Evolutionary conservation across 2,888 invertebrate genomes (phyloP), one percentile per base, ranked within the genome.

Genomic region (Lasioglossum malachurum): DNA sequence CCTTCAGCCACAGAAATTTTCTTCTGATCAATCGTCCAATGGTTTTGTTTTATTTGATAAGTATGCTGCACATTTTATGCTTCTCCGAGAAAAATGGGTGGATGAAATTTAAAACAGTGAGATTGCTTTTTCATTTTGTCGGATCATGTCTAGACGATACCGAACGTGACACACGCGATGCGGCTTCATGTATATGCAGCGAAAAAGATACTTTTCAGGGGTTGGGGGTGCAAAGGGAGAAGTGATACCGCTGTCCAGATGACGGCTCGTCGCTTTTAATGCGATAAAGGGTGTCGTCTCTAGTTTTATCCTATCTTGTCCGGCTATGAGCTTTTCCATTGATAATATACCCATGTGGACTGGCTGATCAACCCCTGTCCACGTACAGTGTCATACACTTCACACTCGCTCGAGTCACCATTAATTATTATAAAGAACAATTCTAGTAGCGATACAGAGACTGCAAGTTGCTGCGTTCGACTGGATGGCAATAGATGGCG

Each of bases 221-320:
- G 64, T 16, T 31, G 31, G 74, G 53, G 67, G 44, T 67, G 83
- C 73, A 75, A 49, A 78, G 76, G 46, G 73, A 82, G 79, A 79
- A 81, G 82, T 53, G 78, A 78, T 78, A 78, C 67, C 80, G 75
- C 88, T 75, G 83, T 87, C 86, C 86, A 90, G 83, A 83, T 83
- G 89, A 86, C 87, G 82, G 83, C 87, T 81, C 86, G 82, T 84
- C 87, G 78, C 72, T 75, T 78, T 78, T 91, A 91, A 91, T 88
- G 85, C 89, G 92, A 92, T 91, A 92, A 92, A 89, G 85, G 87
- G 77, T 78, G 82, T 82, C 83, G 74, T 80, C 60, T 67, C 78
- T 82, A 76, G 84, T 80, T 80, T 75, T n/a, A 74, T 75, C 78
- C 83, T 73, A 85, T 69, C 82, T 84, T 78, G 83, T 75, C 79